These are phyloP conservation scores for Mastomys coucha DNA, from an alignment of 2,113 vertebrate genomes.

Conservation along the genomic window DNA sequence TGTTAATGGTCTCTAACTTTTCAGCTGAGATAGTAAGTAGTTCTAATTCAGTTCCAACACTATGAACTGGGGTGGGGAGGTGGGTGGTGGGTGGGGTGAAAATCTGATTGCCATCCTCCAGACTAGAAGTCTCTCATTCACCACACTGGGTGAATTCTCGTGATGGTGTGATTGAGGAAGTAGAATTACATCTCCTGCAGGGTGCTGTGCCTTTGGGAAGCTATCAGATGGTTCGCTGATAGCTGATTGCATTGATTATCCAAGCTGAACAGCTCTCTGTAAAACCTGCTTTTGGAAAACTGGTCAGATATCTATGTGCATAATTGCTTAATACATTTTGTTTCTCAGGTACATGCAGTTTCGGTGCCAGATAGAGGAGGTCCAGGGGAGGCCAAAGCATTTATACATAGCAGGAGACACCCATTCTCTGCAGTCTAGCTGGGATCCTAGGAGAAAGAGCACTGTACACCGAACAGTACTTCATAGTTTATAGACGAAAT, in stretches of 20 bases:
- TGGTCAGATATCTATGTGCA: neutral
- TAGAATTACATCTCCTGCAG: neutral
- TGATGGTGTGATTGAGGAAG: neutral
- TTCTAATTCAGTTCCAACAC: conserved; percentile 63
- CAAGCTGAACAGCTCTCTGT: neutral
- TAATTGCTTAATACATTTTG: conserved; percentile 17
- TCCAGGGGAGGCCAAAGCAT: neutral
- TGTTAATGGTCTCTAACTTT: conserved; percentile 63
- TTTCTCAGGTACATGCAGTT: neutral
- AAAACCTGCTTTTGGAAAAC: neutral
- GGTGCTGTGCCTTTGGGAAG: neutral
- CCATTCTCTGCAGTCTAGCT: neutral
- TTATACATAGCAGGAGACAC: neutral
- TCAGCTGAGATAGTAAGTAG: conserved; percentile 49
- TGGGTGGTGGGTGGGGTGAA: neutral
- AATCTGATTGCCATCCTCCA: conserved; percentile 55
- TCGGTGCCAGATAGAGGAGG: neutral
- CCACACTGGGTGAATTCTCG: neutral
- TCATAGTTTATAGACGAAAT: neutral
- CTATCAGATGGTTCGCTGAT: neutral
- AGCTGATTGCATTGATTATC: neutral
- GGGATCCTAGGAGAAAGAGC: neutral
- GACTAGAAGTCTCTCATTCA: conserved; percentile 45
- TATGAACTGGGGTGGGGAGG: neutral
- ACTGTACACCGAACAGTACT: neutral